Conservation (phyloP, 1,140 invertebrate genomes). For the Listronotus oregonensis region DNA sequence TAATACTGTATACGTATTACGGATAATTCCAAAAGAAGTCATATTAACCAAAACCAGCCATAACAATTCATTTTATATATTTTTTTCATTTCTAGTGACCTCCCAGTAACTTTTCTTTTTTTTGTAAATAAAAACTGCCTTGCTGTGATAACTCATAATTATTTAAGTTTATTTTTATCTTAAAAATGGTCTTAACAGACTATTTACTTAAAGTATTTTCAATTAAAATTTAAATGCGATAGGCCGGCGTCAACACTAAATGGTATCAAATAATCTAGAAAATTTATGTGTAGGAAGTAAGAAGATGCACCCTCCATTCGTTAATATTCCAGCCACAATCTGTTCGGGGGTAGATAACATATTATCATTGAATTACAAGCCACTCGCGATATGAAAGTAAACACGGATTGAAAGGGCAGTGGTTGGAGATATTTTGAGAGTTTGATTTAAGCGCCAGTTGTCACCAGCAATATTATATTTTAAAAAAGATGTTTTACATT, state of each 20-base stretch:
- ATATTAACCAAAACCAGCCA: too few relatives aligned
- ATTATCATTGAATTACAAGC: conserved; percentile 53
- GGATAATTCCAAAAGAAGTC: too few relatives aligned
- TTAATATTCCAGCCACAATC: conserved; percentile 51
- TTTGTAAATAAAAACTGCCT: too few relatives aligned
- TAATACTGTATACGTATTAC: too few relatives aligned
- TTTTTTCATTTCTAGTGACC: too few relatives aligned
- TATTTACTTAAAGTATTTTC: background rate
- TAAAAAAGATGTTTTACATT: too few relatives aligned
- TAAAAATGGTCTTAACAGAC: too few relatives aligned
- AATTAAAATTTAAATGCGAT: conserved; percentile 26
- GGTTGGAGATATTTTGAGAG: conserved; percentile 7
- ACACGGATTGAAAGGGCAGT: conserved; percentile 38
- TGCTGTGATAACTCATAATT: too few relatives aligned
- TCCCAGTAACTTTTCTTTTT: too few relatives aligned
- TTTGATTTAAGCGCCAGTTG: background rate
- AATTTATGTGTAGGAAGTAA: conserved; percentile 42
- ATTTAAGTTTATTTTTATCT: too few relatives aligned
- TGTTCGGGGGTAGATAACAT: conserved; percentile 51
- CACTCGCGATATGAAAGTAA: conserved; percentile 45
- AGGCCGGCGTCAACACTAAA: conserved; percentile 12
- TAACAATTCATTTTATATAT: too few relatives aligned
- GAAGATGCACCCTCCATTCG: conserved; percentile 42
- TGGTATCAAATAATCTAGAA: conserved; percentile 41
- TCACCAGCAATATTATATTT: background rate